Conservation (phyloP, 2,797 vertebrate genomes). For the Toxotes lorentzi region DNA sequence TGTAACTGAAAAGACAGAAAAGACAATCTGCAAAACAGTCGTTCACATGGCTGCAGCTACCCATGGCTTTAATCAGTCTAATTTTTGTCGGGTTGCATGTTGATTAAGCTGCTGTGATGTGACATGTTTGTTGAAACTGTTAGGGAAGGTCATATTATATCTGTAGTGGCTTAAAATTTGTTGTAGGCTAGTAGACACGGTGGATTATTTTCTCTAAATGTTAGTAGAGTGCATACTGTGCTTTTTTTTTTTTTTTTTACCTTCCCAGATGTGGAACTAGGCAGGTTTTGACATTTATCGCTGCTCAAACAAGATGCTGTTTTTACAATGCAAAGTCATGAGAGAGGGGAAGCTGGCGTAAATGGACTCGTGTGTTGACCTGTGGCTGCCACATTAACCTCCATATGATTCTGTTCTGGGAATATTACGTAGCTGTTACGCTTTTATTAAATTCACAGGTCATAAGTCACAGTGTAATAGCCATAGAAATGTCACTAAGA, state of each 20-base stretch:
- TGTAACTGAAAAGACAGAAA: background rate
- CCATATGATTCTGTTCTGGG: background rate
- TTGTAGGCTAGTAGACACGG: constrained; percentile 3
- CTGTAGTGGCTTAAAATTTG: constrained; percentile 11
- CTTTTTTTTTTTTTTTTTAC: constrained; percentile 38
- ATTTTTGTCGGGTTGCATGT: background rate
- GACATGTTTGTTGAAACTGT: constrained; percentile 16
- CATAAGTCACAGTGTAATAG: constrained; percentile 23
- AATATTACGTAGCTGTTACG: constrained; percentile 23
- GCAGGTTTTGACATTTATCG: constrained; percentile 42
- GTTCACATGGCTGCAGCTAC: background rate
- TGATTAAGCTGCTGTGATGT: constrained; percentile 30
- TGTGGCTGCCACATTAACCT: constrained; percentile 17
- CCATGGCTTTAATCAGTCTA: background rate
- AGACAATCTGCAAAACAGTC: background rate
- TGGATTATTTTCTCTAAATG: constrained; percentile 28
- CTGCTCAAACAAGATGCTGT: constrained; percentile 12
- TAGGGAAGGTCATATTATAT: constrained; percentile 22
- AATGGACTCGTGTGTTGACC: constrained; percentile 42
- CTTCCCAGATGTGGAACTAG: constrained; percentile 38
- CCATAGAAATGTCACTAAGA: background rate
- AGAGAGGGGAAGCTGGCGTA: constrained; percentile 8
- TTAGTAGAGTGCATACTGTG: constrained; percentile 4
- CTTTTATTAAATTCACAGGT: constrained; percentile 31
- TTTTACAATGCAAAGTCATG: constrained; percentile 52